A percentile compares a stretch with the other conserved stretches of the same genome.
Evolutionary conservation across 2,113 vertebrate genomes (phyloP).

Genomic region (Ameiurus melas): DNA sequence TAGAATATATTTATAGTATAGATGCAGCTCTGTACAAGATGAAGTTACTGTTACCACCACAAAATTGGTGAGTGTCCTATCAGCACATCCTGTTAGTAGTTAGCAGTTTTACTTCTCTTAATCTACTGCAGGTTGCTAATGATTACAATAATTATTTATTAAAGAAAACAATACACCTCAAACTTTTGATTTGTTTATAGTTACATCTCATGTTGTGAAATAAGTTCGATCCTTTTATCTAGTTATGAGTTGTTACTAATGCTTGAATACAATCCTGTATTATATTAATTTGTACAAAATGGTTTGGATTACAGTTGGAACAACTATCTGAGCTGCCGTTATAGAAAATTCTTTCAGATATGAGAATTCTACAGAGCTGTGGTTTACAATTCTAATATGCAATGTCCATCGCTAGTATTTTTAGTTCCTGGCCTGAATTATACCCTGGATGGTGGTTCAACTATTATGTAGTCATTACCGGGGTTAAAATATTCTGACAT

Average conservation of each 20-base stretch:
- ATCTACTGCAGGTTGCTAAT: too few species aligned
- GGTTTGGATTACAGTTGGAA: background rate
- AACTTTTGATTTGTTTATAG: too few species aligned
- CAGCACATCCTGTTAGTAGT: too few species aligned
- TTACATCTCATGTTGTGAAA: too few species aligned
- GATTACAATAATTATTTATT: too few species aligned
- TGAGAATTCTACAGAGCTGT: background rate
- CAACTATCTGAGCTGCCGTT: background rate
- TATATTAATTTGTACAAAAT: background rate
- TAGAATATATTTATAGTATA: too few species aligned
- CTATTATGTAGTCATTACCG: slow-evolving; percentile 1
- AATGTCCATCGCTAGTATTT: background rate
- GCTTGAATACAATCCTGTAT: background rate
- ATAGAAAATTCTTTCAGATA: background rate
- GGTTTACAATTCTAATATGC: background rate
- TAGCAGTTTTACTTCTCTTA: too few species aligned
- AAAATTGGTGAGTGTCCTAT: too few species aligned
- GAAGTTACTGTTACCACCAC: too few species aligned
- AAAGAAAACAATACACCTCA: too few species aligned
- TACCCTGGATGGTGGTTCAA: background rate
- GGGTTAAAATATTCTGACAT: slow-evolving; percentile 7
- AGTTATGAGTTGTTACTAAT: background rate
- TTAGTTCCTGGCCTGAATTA: background rate
- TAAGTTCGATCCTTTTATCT: too few species aligned
- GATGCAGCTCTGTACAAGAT: too few species aligned